A percentile compares a stretch with the other conserved stretches of the same genome.
These are phyloP conservation scores for Melitaea cinxia DNA, from an alignment of 1,140 invertebrate species.

Conservation along the genomic window DNA sequence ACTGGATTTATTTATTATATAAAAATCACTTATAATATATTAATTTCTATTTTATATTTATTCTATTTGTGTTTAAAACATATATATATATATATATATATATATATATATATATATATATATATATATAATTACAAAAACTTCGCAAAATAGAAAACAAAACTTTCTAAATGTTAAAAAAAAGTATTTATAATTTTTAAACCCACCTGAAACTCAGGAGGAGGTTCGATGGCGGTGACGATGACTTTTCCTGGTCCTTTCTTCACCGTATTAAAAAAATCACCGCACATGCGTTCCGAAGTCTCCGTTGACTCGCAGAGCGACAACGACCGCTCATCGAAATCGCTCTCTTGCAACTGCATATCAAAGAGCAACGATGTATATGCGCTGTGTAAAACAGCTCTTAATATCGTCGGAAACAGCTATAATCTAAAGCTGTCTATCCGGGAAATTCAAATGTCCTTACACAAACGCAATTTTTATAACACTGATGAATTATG, in stretches of 20 bases:
- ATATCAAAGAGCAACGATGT: slow-evolving; percentile 41
- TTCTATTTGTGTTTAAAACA: no score
- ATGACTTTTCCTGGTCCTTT: slow-evolving; percentile 85
- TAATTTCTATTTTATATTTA: no score
- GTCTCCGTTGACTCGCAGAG: slow-evolving; percentile 75
- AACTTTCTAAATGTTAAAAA: not conserved
- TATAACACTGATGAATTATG: slow-evolving; percentile 3
- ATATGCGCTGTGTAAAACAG: slow-evolving; percentile 12
- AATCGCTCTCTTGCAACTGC: slow-evolving; percentile 80
- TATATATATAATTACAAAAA: no score
- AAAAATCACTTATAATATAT: no score
- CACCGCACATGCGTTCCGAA: slow-evolving; percentile 85
- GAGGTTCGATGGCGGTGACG: slow-evolving; percentile 87
- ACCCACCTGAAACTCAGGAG: slow-evolving; percentile 89
- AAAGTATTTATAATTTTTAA: not conserved
- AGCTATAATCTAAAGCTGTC: slow-evolving; percentile 9
- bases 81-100: no score
- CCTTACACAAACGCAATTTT: not conserved
- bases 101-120: no score
- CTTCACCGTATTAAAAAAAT: slow-evolving; percentile 91
- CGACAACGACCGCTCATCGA: slow-evolving; percentile 78
- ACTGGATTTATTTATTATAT: no score
- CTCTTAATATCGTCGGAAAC: not conserved
- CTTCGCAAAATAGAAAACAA: not conserved
- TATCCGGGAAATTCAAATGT: slow-evolving; percentile 5